Percentiles rank a stretch among this genome's conserved stretches.
phyloP scores from a whole-genome alignment of 2,888 invertebrate species.

The Perizoma flavofasciatum region DNA sequence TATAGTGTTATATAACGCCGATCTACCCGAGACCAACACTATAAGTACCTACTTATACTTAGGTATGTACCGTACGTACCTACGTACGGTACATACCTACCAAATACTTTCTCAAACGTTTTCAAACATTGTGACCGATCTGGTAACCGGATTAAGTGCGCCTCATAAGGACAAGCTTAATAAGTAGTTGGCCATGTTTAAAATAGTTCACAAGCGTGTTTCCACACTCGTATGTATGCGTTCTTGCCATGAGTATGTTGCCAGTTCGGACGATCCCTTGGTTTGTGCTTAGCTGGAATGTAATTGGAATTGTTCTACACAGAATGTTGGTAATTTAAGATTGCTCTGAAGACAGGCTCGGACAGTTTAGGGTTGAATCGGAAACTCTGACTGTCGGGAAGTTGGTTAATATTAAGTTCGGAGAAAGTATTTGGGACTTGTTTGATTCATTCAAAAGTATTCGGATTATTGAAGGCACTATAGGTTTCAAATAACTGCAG shows the following conservation, averaged over 20 bases:
- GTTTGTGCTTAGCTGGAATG: conserved; percentile 63
- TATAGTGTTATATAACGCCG: too few species aligned
- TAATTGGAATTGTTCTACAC: conserved; percentile 79
- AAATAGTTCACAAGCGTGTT: too few species aligned
- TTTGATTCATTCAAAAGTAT: conserved; percentile 24
- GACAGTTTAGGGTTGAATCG: conserved; percentile 51
- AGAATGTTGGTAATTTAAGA: conserved; percentile 74
- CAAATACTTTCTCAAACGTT: too few species aligned
- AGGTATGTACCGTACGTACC: too few species aligned
- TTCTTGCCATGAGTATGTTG: conserved; percentile 1
- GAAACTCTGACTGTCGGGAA: conserved; percentile 45
- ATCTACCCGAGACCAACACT: too few species aligned
- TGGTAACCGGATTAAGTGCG: too few species aligned
- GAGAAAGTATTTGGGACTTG: conserved; percentile 33
- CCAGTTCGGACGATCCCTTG: conserved; percentile 42
- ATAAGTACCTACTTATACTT: too few species aligned
- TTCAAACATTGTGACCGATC: too few species aligned
- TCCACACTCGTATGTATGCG: background rate
- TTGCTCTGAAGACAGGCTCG: conserved; percentile 54
- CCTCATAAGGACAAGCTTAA: too few species aligned
- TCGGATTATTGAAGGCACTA: conserved; percentile 9
- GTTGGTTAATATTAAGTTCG: conserved; percentile 46
- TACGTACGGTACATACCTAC: too few species aligned
- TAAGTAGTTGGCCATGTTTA: too few species aligned
- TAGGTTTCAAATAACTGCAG: background rate